phyloP scores from a whole-genome alignment of 2,113 vertebrate genomes.

The Poicephalus gulielmi region DNA sequence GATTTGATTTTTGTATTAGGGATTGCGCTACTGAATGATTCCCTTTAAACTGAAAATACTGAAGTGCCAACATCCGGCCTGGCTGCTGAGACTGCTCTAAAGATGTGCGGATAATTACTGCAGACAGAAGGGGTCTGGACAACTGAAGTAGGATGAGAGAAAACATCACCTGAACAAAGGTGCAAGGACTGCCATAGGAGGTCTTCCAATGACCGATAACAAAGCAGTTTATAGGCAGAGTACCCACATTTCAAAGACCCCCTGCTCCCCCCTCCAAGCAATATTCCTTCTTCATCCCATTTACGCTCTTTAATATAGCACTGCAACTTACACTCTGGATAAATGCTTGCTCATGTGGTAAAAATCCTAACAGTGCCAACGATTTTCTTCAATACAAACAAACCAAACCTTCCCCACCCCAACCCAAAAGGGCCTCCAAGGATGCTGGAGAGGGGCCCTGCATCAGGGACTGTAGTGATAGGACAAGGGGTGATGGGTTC shows the following conservation, averaged over 20 bases:
- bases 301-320: not conserved
- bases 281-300: not conserved
- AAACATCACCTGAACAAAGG: not conserved
- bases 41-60: not conserved
- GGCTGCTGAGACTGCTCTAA: not conserved
- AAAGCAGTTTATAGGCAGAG: not conserved
- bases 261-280: fast-evolving
- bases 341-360: not conserved
- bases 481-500: too few species aligned
- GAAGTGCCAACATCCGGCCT: not conserved
- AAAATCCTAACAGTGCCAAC: not conserved
- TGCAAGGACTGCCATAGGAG: not conserved
- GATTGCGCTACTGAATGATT: not conserved
- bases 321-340: too few species aligned
- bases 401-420: not conserved
- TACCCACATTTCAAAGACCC: not conserved
- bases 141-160: not conserved
- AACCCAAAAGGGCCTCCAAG: not conserved
- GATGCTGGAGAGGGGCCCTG: not conserved
- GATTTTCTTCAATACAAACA: not conserved
- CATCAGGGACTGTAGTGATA: too few species aligned
- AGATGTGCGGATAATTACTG: not conserved
- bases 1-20: not conserved
- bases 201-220: not conserved
- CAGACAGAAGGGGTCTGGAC: not conserved